Percentiles rank a stretch among this genome's conserved stretches.
Evolutionary conservation across 2,797 vertebrate species (phyloP).

Genomic region (Urophycis tenuis): DNA sequence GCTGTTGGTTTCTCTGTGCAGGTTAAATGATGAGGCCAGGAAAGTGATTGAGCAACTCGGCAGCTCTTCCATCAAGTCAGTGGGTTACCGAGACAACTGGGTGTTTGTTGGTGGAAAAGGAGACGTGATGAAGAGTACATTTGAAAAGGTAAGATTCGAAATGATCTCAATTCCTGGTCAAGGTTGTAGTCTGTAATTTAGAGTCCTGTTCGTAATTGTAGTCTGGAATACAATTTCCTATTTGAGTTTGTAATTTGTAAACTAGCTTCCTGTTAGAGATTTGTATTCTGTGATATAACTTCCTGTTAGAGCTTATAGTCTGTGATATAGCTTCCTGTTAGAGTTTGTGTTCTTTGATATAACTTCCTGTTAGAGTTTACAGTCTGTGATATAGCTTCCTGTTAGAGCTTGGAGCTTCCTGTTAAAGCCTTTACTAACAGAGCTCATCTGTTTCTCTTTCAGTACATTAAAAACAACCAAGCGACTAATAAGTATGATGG

Average conservation of each 20-base stretch:
- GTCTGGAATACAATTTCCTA: neutral
- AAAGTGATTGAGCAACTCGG: slow-evolving; percentile 77
- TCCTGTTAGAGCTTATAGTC: neutral
- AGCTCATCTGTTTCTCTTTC: slow-evolving; percentile 29
- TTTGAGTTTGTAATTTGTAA: too few species aligned
- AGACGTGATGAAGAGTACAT: slow-evolving; percentile 64
- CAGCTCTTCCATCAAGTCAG: slow-evolving; percentile 65
- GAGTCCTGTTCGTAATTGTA: neutral
- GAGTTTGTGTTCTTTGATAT: neutral
- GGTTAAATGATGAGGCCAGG: slow-evolving; percentile 69
- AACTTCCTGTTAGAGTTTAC: neutral
- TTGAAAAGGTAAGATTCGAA: slow-evolving; percentile 79
- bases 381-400: neutral
- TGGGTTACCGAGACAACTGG: slow-evolving; percentile 88
- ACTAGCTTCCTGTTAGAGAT: too few species aligned
- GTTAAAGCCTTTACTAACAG: neutral
- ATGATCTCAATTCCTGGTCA: neutral
- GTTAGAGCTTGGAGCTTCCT: neutral
- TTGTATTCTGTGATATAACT: neutral
- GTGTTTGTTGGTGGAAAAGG: slow-evolving; percentile 89
- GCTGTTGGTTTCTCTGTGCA: neutral
- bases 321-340: neutral
- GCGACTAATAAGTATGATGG: slow-evolving; percentile 78
- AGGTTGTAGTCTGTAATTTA: neutral
- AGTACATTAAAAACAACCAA: slow-evolving; percentile 79